Evolutionary conservation across 2,113 vertebrate species (phyloP), one percentile per base, ranked within the genome.

Genomic region (Ochotona princeps): DNA sequence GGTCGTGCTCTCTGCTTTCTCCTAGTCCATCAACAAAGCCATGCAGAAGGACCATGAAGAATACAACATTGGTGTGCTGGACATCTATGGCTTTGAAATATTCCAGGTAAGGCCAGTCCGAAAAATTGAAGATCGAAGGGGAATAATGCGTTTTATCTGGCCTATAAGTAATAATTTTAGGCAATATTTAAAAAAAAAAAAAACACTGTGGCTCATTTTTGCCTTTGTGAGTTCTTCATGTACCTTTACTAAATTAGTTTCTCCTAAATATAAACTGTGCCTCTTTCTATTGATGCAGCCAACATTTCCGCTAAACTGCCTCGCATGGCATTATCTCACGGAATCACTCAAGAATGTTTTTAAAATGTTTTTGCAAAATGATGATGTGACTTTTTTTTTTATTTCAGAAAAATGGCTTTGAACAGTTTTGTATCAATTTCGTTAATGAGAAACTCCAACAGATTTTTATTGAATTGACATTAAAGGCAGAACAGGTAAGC

Each of bases 61-160:
- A 91, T 98, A 99, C 82, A 99, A 99, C 94, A 98, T 99, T 2
- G 99, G 99, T 0, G 99, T 99, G 81, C 97, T 99, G 92, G 99
- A 99, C 96, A 99, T 99, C 97, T 99, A 99, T 66, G 99, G 99
- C 97, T 99, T 99, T 98, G 99, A 99, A 98, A 99, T 99, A 97
- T 99, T 99, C 96, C 99, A 99, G 98, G 99, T 99, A 97, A 97
- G 97, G 61, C 44, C 28, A 32, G 8, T 67, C 63, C 75, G 54
- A 76, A 13, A 70, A 44, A 25, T 26, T 61, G 17, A 13, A 20
- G 21, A 17, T 35, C 13, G 5, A 9, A 9, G 35, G 38, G 20
- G 15, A 6, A 10, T 26, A 26, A 47, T 20, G 1, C 15, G 23
- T 86, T 80, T 60, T 44, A 66, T 79, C 51, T 78, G 28, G 14